Percentiles rank a stretch among this genome's conserved stretches.
These are phyloP conservation scores for Lipophrys pholis DNA, from an alignment of 2,113 vertebrate genomes.

Conservation along the genomic window DNA sequence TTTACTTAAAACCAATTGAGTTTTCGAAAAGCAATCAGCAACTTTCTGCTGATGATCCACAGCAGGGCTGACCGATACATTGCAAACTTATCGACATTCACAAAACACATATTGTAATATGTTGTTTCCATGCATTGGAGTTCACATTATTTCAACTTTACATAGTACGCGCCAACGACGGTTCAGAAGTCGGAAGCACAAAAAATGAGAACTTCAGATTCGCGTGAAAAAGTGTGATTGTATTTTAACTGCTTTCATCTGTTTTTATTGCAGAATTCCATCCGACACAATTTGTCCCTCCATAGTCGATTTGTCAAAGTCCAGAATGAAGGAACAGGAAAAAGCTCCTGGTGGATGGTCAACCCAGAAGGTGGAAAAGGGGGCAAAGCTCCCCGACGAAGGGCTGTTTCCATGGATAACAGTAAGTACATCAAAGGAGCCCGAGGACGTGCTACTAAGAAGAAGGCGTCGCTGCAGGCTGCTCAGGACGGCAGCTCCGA, in stretches of 20 bases:
- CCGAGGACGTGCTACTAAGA: slow-evolving; percentile 93
- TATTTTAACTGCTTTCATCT: not conserved
- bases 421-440: slow-evolving; percentile 96
- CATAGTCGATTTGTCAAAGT: slow-evolving; percentile 97
- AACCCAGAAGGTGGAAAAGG: slow-evolving; percentile 97
- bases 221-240: not conserved
- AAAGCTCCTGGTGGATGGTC: slow-evolving; percentile 99
- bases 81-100: too few relatives aligned
- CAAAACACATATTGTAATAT: too few relatives aligned
- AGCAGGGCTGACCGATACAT: too few relatives aligned
- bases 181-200: too few relatives aligned
- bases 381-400: slow-evolving; percentile 93
- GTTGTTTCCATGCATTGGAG: too few relatives aligned
- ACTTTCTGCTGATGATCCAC: too few relatives aligned
- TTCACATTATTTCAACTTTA: too few relatives aligned
- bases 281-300: slow-evolving; percentile 97
- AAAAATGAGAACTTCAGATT: too few relatives aligned
- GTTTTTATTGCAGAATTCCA: slow-evolving; percentile 90
- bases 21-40: too few relatives aligned
- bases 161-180: too few relatives aligned
- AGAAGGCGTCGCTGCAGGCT: slow-evolving; percentile 93
- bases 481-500: slow-evolving; percentile 89
- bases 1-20: too few relatives aligned
- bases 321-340: slow-evolving; percentile 97
- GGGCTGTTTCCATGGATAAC: slow-evolving; percentile 98